Evolutionary conservation across 2,113 vertebrate genomes (phyloP), one percentile per base, ranked within the genome.

Genomic region (Montifringilla adamsi): DNA sequence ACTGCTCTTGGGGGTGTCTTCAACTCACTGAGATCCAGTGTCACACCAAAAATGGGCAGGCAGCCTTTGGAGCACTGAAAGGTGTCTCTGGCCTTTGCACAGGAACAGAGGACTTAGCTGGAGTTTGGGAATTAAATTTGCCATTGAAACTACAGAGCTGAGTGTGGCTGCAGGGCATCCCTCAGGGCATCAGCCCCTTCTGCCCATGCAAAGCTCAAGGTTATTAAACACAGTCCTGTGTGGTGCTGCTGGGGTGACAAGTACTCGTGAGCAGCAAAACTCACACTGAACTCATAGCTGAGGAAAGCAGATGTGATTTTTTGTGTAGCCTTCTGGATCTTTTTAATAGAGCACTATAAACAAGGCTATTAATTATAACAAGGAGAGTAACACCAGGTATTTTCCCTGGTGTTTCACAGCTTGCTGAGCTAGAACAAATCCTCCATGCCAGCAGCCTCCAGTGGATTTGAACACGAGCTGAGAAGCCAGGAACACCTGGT

Each of bases 401-500:
- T 88, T 75, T 86, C 87, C 92, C 83, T 64, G 64, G 82, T 72
- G 79, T 90, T 89, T 94, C 88, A 81, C 8, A 2, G 90, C 73
- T 88, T 87, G 66, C 56, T 12, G 88, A 84, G 83, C 73, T 82
- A 72, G 76, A 95, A 94, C 89, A 94, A 96, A 92, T 86, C 85
- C 90, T 93, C 72, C 11, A 4, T 28, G 82, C 79, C 87, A 93
- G 46, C 81, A 77, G 72, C 63, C 89, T 95, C 82, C 82, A 74
- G 87, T 63, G 87, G 58, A 47, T 94, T 75, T 78, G 76, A 93
- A 81, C 60, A 93, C 1, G n/a, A 86, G 90, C 56, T 90, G 60
- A 77, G 79, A 72, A 92, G 87, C 64, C 76, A 90, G 79, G 82
- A 94, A 89, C 92, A 93, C 94, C 93, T 96, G 92, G 44, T 72